Conservation (phyloP, 2,797 vertebrate genomes). For the Babyrousa celebensis region DNA sequence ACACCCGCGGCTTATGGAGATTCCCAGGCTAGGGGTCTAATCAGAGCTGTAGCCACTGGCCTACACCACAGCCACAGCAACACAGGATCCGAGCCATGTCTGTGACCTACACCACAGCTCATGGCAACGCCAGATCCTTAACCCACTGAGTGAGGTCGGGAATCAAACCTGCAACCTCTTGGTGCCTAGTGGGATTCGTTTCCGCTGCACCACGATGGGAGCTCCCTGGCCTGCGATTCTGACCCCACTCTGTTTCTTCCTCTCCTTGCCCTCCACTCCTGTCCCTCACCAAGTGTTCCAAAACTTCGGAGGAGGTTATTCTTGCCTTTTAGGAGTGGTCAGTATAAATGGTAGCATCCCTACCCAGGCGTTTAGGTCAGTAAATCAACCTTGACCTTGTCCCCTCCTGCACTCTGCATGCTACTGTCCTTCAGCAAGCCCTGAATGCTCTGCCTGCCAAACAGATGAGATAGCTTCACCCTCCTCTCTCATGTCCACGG, state of each 20-base stretch:
- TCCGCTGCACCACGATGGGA: too few species aligned
- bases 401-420: neutral
- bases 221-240: neutral
- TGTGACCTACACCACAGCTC: too few species aligned
- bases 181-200: too few species aligned
- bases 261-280: neutral
- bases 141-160: too few species aligned
- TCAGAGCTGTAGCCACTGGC: too few species aligned
- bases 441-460: neutral
- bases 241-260: neutral
- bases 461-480: neutral
- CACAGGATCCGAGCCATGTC: too few species aligned
- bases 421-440: neutral
- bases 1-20: too few species aligned
- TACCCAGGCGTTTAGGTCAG: neutral
- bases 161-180: too few species aligned
- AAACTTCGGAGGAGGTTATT: neutral
- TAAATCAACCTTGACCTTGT: neutral
- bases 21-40: too few species aligned
- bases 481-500: neutral
- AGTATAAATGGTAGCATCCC: neutral
- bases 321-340: neutral
- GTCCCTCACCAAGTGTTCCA: neutral
- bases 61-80: too few species aligned
- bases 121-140: too few species aligned